A percentile compares a stretch with the other conserved stretches of the same genome.
Evolutionary conservation across 2,797 vertebrate species (phyloP).

Genomic region (Poecilia velifera): DNA sequence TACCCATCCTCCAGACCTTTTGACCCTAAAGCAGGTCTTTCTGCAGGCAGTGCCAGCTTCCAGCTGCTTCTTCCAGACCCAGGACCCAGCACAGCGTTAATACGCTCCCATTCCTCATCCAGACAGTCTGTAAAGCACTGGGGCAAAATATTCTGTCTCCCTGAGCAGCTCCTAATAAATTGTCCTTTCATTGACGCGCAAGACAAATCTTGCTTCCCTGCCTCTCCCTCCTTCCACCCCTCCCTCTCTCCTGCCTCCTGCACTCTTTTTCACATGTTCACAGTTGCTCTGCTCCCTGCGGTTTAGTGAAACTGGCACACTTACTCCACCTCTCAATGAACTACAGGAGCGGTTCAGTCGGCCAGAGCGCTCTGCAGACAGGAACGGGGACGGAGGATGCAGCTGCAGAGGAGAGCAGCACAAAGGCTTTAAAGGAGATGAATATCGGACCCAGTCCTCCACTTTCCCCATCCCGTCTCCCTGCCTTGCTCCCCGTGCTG

Average conservation of each 20-base stretch:
- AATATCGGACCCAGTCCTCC: slow-evolving; percentile 54
- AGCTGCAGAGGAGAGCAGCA: slow-evolving; percentile 9
- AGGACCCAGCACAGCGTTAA: slow-evolving; percentile 78
- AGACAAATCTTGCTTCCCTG: slow-evolving; percentile 88
- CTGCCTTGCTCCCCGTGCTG: slow-evolving; percentile 84
- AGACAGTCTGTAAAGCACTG: slow-evolving; percentile 88
- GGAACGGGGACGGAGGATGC: slow-evolving; percentile 14
- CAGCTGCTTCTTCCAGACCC: slow-evolving; percentile 67
- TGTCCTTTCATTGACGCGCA: slow-evolving; percentile 89
- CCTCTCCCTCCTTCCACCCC: slow-evolving; percentile 38
- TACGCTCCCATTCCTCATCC: slow-evolving; percentile 89
- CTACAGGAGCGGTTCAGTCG: slow-evolving; percentile 45
- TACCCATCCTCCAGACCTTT: slow-evolving; percentile 18
- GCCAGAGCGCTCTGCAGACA: slow-evolving; percentile 23
- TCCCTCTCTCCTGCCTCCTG: slow-evolving; percentile 43
- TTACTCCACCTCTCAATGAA: slow-evolving; percentile 59
- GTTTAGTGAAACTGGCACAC: slow-evolving; percentile 66
- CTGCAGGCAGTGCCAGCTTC: slow-evolving; percentile 74
- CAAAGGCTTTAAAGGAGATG: slow-evolving; percentile 30
- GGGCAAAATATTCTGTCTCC: slow-evolving; percentile 92
- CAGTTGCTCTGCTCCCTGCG: slow-evolving; percentile 53
- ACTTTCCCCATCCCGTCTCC: slow-evolving; percentile 54
- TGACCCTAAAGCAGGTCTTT: slow-evolving; percentile 64
- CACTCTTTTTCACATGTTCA: slow-evolving; percentile 41
- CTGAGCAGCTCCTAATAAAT: slow-evolving; percentile 93